These are phyloP conservation scores for Trilocha varians DNA, from an alignment of 2,888 invertebrate species.

Conservation along the genomic window DNA sequence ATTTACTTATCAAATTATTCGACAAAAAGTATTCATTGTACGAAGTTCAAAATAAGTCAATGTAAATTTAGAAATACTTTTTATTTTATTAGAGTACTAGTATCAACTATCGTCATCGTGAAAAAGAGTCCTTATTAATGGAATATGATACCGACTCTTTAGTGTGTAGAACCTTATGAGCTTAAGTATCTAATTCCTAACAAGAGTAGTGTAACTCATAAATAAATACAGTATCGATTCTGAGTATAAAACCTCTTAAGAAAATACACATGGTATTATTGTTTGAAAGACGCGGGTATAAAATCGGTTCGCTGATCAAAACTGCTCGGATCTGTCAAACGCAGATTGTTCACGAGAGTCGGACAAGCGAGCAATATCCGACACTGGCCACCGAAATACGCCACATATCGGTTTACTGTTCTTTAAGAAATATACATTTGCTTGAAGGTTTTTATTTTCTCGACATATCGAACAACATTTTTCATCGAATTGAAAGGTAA, in stretches of 20 bases:
- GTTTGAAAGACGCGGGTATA: conserved; percentile 28
- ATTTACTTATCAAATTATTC: not conserved
- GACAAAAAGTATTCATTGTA: not conserved
- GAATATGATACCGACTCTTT: too few relatives aligned
- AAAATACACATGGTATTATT: too few relatives aligned
- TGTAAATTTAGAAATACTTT: not conserved
- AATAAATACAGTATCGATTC: too few relatives aligned
- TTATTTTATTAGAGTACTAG: not conserved
- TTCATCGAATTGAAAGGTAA: too few relatives aligned
- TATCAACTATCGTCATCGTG: too few relatives aligned
- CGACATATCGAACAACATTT: too few relatives aligned
- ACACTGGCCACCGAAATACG: conserved; percentile 29
- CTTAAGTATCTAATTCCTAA: not conserved
- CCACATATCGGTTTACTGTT: conserved; percentile 17
- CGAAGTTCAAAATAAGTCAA: not conserved
- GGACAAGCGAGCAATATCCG: conserved; percentile 39
- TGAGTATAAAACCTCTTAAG: too few relatives aligned
- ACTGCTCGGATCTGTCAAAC: conserved; percentile 48
- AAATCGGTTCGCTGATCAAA: conserved; percentile 45
- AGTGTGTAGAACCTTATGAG: too few relatives aligned
- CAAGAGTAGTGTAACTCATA: too few relatives aligned
- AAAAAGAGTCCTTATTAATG: not conserved
- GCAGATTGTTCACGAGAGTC: conserved; percentile 46
- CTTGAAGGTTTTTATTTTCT: too few relatives aligned
- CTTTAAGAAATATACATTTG: conserved; percentile 11